These are phyloP conservation scores for Adrianichthys oophorus DNA, from an alignment of 2,797 vertebrate genomes.

Conservation along the genomic window DNA sequence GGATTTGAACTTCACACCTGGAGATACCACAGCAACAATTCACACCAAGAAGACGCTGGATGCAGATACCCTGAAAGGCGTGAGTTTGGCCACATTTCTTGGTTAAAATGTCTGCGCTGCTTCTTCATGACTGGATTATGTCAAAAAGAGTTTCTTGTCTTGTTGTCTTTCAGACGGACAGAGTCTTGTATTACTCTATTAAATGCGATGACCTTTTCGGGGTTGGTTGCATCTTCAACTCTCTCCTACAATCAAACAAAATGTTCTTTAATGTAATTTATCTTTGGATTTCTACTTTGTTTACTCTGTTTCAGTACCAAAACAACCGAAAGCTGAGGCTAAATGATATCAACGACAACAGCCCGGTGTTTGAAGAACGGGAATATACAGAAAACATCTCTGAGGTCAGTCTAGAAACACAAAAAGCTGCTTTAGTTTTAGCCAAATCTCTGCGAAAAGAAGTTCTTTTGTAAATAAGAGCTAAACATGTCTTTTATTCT, in stretches of 20 bases:
- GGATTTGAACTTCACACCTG: conserved; percentile 32
- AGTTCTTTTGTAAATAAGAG: too few relatives aligned
- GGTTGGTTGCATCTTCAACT: too few relatives aligned
- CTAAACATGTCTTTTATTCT: too few relatives aligned
- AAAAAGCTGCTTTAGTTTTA: fast-evolving
- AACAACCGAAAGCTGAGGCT: conserved; percentile 47
- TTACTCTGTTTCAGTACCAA: conserved; percentile 34
- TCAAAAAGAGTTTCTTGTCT: neutral
- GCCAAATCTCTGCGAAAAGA: neutral
- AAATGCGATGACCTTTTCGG: conserved; percentile 31
- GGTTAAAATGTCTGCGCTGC: neutral
- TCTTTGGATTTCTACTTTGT: neutral
- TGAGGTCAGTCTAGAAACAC: conserved; percentile 66
- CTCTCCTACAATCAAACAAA: too few relatives aligned
- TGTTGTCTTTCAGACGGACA: conserved; percentile 46
- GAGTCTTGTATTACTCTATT: conserved; percentile 52
- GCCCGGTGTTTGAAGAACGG: conserved; percentile 62
- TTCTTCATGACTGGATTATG: neutral
- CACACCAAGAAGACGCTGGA: conserved; percentile 58
- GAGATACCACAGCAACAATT: conserved; percentile 33
- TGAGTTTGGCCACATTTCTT: conserved; percentile 6
- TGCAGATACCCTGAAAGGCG: conserved; percentile 28
- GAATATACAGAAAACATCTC: conserved; percentile 43
- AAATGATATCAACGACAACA: conserved; percentile 71
- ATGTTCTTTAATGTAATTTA: too few relatives aligned